Evolutionary conservation across 2,888 invertebrate genomes (phyloP).

Genomic region (Pherbina coryleti): DNA sequence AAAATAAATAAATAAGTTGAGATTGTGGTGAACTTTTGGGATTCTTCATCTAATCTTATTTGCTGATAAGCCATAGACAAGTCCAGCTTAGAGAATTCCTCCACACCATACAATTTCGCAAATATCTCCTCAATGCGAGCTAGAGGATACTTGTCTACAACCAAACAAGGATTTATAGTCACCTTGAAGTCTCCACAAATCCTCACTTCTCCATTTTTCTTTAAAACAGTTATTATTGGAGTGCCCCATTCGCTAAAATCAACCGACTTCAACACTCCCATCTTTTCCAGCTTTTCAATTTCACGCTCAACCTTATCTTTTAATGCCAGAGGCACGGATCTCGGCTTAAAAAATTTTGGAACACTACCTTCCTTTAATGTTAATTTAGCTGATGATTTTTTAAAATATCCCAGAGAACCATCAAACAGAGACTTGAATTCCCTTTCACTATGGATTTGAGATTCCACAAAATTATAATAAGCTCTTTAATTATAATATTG

Average conservation of each 20-base stretch:
- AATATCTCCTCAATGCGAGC: conserved; percentile 56
- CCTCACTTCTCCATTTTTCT: conserved; percentile 54
- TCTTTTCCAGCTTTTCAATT: conserved; percentile 37
- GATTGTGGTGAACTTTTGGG: too few species aligned
- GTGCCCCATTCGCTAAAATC: conserved; percentile 52
- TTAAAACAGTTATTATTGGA: conserved; percentile 60
- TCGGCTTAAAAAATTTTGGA: too few species aligned
- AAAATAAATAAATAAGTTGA: too few species aligned
- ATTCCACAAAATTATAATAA: too few species aligned
- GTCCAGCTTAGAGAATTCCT: too few species aligned
- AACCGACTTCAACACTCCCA: conserved; percentile 41
- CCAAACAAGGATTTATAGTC: conserved; percentile 52
- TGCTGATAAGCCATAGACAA: too few species aligned
- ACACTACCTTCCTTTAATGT: too few species aligned
- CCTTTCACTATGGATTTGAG: too few species aligned
- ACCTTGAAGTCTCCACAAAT: conserved; percentile 48
- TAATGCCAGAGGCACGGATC: conserved; percentile 34
- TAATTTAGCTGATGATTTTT: too few species aligned
- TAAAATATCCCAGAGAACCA: conserved; percentile 7
- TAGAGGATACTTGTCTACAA: conserved; percentile 53
- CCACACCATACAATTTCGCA: conserved; percentile 46
- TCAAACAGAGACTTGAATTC: too few species aligned
- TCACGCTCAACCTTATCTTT: neutral
- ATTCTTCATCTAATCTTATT: too few species aligned
- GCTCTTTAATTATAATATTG: too few species aligned